Evolutionary conservation across 2,113 vertebrate species (phyloP).

Genomic region (Panthera uncia): DNA sequence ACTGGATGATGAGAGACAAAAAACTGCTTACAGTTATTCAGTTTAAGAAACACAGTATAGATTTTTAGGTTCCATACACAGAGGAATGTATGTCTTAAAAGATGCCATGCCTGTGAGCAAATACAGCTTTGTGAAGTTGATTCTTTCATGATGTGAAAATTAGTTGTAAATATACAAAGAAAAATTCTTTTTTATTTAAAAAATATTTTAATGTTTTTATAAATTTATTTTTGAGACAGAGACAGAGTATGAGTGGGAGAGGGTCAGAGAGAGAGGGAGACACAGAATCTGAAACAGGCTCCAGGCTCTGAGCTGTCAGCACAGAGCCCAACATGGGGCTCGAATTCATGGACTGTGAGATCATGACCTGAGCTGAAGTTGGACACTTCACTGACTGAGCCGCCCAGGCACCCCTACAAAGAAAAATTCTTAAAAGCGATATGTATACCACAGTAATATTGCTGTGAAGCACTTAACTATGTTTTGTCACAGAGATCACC

Average conservation of each 20-base stretch:
- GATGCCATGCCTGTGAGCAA: background rate
- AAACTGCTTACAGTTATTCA: background rate
- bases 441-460: background rate
- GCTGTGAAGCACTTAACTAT: background rate
- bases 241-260: too few species aligned
- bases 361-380: too few species aligned
- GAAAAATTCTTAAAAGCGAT: background rate
- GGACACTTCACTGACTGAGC: too few species aligned
- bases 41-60: background rate
- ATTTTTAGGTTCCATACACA: background rate
- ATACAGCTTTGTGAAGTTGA: background rate
- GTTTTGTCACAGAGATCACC: background rate
- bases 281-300: too few species aligned
- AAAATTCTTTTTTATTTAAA: background rate
- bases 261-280: too few species aligned
- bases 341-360: too few species aligned
- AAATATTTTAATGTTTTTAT: too few species aligned
- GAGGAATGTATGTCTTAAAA: constrained; percentile 35
- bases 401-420: background rate
- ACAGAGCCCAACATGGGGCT: too few species aligned
- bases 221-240: too few species aligned
- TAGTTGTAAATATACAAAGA: background rate
- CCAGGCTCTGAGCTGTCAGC: too few species aligned
- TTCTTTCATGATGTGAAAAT: background rate
- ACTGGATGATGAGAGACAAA: background rate